phyloP scores from a whole-genome alignment of 64 coral and sea anemone genomes.

The Astreopora myriophthalma region DNA sequence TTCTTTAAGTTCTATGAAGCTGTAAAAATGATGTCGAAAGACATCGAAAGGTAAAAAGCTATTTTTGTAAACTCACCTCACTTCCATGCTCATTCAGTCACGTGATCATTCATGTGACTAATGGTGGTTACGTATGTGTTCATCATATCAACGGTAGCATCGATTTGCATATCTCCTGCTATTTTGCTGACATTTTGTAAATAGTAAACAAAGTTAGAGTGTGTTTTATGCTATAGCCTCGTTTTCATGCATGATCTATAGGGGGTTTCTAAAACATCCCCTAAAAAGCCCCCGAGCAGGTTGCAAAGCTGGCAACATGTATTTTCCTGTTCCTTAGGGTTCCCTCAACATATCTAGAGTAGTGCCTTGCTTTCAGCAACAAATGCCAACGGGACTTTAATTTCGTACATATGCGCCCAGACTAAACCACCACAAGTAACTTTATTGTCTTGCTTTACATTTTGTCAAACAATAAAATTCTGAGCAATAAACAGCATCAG shows the following conservation, averaged over 20 bases:
- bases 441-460: no score
- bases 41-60: conserved; percentile 9
- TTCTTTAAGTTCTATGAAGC: neutral
- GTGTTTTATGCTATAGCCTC: conserved; percentile 56
- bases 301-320: conserved; percentile 55
- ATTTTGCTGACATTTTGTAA: conserved; percentile 60
- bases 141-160: conserved; percentile 38
- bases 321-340: conserved; percentile 51
- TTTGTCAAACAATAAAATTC: no score
- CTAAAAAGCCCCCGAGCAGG: neutral
- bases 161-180: neutral
- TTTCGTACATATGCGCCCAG: conserved; percentile 43
- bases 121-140: conserved; percentile 47
- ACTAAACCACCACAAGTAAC: no score
- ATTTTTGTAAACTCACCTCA: conserved; percentile 36
- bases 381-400: conserved; percentile 47
- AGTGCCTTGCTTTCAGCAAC: conserved; percentile 57
- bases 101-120: conserved; percentile 25
- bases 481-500: no score
- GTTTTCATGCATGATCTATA: conserved; percentile 67
- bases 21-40: neutral
- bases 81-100: conserved; percentile 48
- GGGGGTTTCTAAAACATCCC: conserved; percentile 20
- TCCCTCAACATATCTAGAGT: conserved; percentile 56
- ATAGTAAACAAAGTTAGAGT: conserved; percentile 51